phyloP scores from a whole-genome alignment of 2,888 invertebrate species.

The Rhogogaster chlorosoma region DNA sequence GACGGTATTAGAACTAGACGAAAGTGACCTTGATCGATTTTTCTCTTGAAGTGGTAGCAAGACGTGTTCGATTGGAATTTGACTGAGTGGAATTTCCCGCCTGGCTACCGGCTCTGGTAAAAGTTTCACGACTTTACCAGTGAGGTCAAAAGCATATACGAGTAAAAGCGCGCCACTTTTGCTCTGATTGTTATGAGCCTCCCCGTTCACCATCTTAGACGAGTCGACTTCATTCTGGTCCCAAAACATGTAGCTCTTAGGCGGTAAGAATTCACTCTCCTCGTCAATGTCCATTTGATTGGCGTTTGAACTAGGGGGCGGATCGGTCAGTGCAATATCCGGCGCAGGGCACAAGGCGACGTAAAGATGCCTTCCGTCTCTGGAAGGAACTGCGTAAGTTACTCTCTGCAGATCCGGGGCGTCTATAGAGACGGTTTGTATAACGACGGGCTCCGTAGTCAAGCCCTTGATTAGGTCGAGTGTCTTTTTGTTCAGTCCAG shows the following conservation, averaged over 20 bases:
- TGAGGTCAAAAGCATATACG: conserved; percentile 80
- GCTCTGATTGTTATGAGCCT: conserved; percentile 71
- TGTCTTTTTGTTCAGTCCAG: conserved; percentile 68
- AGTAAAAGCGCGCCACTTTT: conserved; percentile 78
- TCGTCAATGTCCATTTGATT: conserved; percentile 76
- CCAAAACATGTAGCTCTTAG: conserved; percentile 80
- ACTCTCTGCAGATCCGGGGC: conserved; percentile 70
- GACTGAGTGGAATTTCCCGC: conserved; percentile 82
- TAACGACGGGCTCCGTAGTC: conserved; percentile 72
- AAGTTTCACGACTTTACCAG: conserved; percentile 79
- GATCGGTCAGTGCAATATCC: conserved; percentile 69
- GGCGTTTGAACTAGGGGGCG: conserved; percentile 72
- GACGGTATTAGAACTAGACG: conserved; percentile 53
- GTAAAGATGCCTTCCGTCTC: conserved; percentile 72
- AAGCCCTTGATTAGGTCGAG: conserved; percentile 67
- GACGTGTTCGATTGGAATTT: conserved; percentile 86
- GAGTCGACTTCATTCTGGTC: conserved; percentile 82
- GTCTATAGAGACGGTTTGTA: conserved; percentile 72
- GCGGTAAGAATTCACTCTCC: conserved; percentile 72
- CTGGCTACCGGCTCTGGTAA: conserved; percentile 82
- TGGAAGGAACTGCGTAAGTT: conserved; percentile 68
- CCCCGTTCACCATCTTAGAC: conserved; percentile 80
- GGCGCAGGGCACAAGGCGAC: conserved; percentile 68
- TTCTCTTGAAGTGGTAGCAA: conserved; percentile 81
- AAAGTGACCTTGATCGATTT: conserved; percentile 53